phyloP scores from a whole-genome alignment of 2,797 vertebrate genomes.

The Mus minutoides region DNA sequence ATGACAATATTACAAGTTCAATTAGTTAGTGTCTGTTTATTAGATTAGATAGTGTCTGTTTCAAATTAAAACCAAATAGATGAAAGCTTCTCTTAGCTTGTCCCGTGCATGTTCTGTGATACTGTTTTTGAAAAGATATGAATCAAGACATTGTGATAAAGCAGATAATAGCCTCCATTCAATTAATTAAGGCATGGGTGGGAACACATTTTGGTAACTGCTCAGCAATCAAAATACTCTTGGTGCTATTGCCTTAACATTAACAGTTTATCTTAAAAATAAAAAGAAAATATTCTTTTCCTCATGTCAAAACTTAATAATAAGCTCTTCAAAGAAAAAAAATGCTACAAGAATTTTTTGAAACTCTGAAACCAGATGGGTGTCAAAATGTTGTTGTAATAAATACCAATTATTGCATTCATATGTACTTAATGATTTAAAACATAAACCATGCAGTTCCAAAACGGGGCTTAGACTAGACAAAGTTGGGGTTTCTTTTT shows the following conservation, averaged over 20 bases:
- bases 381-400: constrained; percentile 87
- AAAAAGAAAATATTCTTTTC: constrained; percentile 83
- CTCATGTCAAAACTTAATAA: constrained; percentile 84
- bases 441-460: constrained; percentile 85
- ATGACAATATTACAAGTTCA: constrained; percentile 92
- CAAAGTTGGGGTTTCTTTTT: constrained; percentile 83
- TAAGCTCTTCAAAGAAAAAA: constrained; percentile 85
- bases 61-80: constrained; percentile 87
- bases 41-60: constrained; percentile 91
- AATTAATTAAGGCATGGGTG: constrained; percentile 82
- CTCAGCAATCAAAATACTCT: constrained; percentile 83
- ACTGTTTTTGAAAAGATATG: constrained; percentile 96
- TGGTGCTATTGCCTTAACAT: constrained; percentile 83
- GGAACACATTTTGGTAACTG: constrained; percentile 84
- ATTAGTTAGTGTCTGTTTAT: constrained; percentile 91
- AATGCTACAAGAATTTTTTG: constrained; percentile 82
- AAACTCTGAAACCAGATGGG: constrained; percentile 87
- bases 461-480: constrained; percentile 85
- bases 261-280: constrained; percentile 85
- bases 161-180: constrained; percentile 83
- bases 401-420: constrained; percentile 88
- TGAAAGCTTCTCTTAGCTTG: constrained; percentile 90
- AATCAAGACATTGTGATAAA: constrained; percentile 88
- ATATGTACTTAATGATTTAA: constrained; percentile 86
- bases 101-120: constrained; percentile 97